Evolutionary conservation across 1,140 invertebrate genomes (phyloP), one percentile per base, ranked within the genome.

Genomic region (Drosophila parvula): DNA sequence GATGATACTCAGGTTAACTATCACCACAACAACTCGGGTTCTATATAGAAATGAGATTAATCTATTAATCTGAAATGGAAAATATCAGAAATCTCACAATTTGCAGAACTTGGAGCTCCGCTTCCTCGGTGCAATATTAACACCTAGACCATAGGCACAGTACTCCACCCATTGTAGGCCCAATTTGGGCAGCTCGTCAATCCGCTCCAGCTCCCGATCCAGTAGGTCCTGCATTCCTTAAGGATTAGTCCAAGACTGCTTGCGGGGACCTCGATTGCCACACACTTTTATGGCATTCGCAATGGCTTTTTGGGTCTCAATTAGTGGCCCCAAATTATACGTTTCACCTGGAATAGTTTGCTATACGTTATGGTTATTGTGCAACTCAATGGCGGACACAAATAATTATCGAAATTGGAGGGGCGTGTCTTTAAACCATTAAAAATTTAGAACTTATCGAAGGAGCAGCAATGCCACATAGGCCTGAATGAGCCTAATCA

Each of bases 161-260:
- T 78, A 74, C 40, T 89, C 84, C 48, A 89, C 81, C 61, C 85
- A 84, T n/a, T 36, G 61, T 5, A 89, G 38, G 4, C 84, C 84
- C 56, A 40, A 27, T 53, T 89, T 89, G 27, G 74, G 78, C 22
- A 81, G 8, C 3, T 65, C 22, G 56, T 89, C 85, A 57, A 89
- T 81, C 16, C 50, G 64, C 8, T 75, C 67, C 8, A 89, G 58
- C 18, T 89, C 84, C 18, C 32, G 59, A 55, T 89, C 78, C 41
- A 89, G 40, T 27, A 63, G 22, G 57, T 84, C 75, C 60, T 76
- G 47, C 85, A 84, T 89, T 69, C 53, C 69, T 8, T 34, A 30
- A 50, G 40, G 34, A 28, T 28, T 43, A 38, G 18, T 57, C 27
- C 0, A 34, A 63, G 48, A 88, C 76, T 88, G 73, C 11, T 77